phyloP scores from a whole-genome alignment of 2,113 vertebrate species.

The Eira barbara region DNA sequence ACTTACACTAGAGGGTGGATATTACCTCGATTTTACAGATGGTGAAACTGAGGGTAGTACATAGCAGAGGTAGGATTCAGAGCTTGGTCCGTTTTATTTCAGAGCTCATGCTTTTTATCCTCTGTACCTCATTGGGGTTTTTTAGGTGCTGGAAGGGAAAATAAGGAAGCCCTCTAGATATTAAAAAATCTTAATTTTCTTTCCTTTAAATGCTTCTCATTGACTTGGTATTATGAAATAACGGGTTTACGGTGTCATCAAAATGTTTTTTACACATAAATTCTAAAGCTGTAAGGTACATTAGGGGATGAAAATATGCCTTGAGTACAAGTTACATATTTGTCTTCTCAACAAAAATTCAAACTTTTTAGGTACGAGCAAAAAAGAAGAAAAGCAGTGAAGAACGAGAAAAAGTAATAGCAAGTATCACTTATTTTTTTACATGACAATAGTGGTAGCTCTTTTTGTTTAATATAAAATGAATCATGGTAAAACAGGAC shows the following conservation, averaged over 20 bases:
- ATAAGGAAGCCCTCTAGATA: not conserved
- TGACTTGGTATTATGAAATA: not conserved
- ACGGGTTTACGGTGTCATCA: not conserved
- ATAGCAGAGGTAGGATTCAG: not conserved
- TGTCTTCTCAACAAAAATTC: slow-evolving; percentile 46
- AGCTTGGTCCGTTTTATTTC: not conserved
- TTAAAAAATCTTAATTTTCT: slow-evolving; percentile 7
- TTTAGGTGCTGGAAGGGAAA: not conserved
- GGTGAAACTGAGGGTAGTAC: not conserved
- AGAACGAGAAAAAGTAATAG: slow-evolving; percentile 88
- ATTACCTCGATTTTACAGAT: not conserved
- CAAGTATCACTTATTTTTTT: slow-evolving; percentile 81
- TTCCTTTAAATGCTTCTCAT: not conserved
- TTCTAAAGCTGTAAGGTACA: slow-evolving; percentile 9
- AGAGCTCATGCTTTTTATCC: not conserved
- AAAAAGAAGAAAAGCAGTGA: slow-evolving; percentile 94
- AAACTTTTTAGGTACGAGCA: slow-evolving; percentile 83
- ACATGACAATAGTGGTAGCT: not conserved
- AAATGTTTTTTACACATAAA: not conserved
- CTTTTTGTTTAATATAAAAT: not conserved
- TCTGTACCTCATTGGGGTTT: not conserved
- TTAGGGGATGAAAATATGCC: not conserved
- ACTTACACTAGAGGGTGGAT: not conserved
- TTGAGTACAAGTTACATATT: slow-evolving; percentile 36
- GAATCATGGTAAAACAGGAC: not conserved